phyloP scores from a whole-genome alignment of 1,140 invertebrate species.

The Drosophila ercepeae region DNA sequence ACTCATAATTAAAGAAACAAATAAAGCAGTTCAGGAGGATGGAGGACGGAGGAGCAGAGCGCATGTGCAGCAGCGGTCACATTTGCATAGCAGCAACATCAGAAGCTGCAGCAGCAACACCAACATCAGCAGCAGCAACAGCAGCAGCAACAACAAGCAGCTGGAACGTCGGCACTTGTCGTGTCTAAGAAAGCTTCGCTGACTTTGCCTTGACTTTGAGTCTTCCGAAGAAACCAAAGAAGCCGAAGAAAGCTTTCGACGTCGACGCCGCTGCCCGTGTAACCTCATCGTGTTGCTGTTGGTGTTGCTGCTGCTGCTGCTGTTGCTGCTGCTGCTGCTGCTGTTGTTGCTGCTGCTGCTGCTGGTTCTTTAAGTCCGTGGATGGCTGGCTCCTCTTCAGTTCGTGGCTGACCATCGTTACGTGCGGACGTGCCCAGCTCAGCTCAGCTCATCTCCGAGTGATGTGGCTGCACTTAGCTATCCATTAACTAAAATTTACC shows the following conservation, averaged over 20 bases:
- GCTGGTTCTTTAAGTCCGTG: constrained; percentile 83
- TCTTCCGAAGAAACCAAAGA: constrained; percentile 5
- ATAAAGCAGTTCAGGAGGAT: constrained; percentile 62
- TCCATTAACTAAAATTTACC: constrained; percentile 21
- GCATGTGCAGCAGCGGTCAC: constrained; percentile 29
- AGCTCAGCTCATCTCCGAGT: constrained; percentile 49
- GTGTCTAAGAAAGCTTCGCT: constrained; percentile 71
- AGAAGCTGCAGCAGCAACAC: constrained; percentile 16
- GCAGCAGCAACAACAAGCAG: constrained; percentile 30
- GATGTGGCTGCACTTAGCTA: constrained; percentile 55
- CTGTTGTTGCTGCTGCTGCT: constrained; percentile 48
- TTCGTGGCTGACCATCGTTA: constrained; percentile 83
- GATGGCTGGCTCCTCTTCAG: constrained; percentile 83
- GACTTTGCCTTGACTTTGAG: constrained; percentile 43
- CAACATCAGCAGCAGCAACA: constrained; percentile 29
- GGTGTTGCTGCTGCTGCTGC: constrained; percentile 9
- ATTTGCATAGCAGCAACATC: constrained; percentile 54
- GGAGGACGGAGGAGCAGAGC: constrained; percentile 14
- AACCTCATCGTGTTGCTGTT: constrained; percentile 33
- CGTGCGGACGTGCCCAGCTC: constrained; percentile 82
- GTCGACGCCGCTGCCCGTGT: constrained; percentile 25
- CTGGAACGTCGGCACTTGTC: constrained; percentile 67
- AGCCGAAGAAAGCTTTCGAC: constrained; percentile 21
- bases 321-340: constrained; percentile 32
- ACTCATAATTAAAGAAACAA: constrained; percentile 83